phyloP scores from a whole-genome alignment of 2,797 vertebrate genomes.

The Xenops minutus region DNA sequence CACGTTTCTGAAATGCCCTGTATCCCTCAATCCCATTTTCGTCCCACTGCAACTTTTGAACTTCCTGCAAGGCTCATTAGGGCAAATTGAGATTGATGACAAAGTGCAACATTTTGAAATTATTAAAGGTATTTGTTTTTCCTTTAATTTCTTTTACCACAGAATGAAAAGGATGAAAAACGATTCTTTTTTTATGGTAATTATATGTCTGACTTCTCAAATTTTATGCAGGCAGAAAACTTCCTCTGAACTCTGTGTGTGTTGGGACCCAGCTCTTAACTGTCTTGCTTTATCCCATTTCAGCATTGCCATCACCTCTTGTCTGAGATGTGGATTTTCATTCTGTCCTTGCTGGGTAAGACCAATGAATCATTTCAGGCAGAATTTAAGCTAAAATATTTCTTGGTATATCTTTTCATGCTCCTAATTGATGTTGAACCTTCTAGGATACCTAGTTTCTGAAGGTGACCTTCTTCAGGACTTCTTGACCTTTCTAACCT shows the following conservation, averaged over 20 bases:
- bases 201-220: constrained; percentile 19
- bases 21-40: not conserved
- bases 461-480: not conserved
- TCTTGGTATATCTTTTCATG: not conserved
- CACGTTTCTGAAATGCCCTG: not conserved
- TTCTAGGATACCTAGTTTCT: not conserved
- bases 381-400: not conserved
- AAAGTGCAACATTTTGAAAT: constrained; percentile 35
- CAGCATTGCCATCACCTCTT: not conserved
- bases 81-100: constrained; percentile 55
- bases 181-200: not conserved
- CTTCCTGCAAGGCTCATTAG: constrained; percentile 23
- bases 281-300: not conserved
- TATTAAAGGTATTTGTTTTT: constrained; percentile 53
- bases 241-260: not conserved
- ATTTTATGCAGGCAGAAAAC: not conserved
- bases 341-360: not conserved
- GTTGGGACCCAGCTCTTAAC: not conserved
- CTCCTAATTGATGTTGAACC: not conserved
- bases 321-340: not conserved
- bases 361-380: not conserved
- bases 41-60: constrained; percentile 21
- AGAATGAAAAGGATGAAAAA: constrained; percentile 31
- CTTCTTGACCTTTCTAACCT: not conserved
- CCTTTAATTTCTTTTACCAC: constrained; percentile 1